These are phyloP conservation scores for Lasioglossum vierecki DNA, from an alignment of 2,888 invertebrate species.

Conservation along the genomic window DNA sequence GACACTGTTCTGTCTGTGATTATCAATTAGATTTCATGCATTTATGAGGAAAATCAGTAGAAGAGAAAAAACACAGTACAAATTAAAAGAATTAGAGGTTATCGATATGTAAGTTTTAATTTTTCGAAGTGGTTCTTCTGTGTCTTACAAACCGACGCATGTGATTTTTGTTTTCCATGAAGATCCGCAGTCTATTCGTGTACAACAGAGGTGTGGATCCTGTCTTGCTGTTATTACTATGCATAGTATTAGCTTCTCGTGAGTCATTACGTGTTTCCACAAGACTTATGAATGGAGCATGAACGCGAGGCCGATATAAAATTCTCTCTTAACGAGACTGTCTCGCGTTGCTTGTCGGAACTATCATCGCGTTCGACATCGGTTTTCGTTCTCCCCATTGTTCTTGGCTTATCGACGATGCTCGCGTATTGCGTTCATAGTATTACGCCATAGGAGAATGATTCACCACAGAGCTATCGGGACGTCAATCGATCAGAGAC, in stretches of 20 bases:
- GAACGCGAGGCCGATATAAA: conserved; percentile 31
- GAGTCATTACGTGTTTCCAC: conserved; percentile 36
- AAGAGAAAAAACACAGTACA: too few species aligned
- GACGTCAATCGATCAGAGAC: conserved; percentile 64
- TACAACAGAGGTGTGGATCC: neutral
- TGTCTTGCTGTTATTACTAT: neutral
- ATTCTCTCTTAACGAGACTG: conserved; percentile 15
- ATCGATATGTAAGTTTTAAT: too few species aligned
- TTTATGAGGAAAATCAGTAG: too few species aligned
- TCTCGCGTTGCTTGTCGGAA: conserved; percentile 1
- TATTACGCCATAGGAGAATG: conserved; percentile 56
- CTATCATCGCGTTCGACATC: conserved; percentile 32
- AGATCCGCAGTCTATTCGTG: neutral
- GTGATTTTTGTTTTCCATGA: too few species aligned
- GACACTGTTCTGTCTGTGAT: too few species aligned
- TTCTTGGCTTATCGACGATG: conserved; percentile 39
- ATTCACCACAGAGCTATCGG: conserved; percentile 59
- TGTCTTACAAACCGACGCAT: too few species aligned
- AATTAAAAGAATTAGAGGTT: too few species aligned
- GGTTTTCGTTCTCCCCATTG: conserved; percentile 47
- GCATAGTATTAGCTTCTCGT: conserved; percentile 1
- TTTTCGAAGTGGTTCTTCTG: too few species aligned
- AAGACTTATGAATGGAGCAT: conserved; percentile 51
- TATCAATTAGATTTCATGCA: too few species aligned
- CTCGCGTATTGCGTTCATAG: conserved; percentile 35